Evolutionary conservation across 2,113 vertebrate genomes (phyloP).

Genomic region (Saccopteryx bilineata): DNA sequence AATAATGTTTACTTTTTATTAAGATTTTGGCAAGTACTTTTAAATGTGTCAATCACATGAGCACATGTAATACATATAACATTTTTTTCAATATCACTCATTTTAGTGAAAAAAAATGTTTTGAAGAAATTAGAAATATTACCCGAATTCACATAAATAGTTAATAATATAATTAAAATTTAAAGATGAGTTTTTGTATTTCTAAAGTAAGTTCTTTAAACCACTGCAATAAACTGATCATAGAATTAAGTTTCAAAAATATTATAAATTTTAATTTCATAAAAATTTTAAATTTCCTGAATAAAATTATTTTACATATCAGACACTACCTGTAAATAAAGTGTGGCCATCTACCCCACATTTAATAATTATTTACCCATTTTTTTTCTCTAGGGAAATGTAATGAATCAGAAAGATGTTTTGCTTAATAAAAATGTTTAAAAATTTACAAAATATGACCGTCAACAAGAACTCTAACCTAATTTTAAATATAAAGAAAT

Average conservation of each 20-base stretch:
- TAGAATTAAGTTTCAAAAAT: background rate
- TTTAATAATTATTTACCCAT: background rate
- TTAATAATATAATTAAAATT: background rate
- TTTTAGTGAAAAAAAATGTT: background rate
- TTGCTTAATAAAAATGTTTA: background rate
- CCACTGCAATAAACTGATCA: background rate
- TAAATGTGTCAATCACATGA: background rate
- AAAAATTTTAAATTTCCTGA: background rate
- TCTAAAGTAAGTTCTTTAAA: background rate
- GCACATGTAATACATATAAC: background rate
- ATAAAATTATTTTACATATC: background rate
- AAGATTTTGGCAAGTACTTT: background rate
- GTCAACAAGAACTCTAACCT: background rate
- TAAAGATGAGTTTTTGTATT: background rate
- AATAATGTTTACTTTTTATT: background rate
- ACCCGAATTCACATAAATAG: background rate
- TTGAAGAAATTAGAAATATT: background rate
- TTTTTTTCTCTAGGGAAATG: background rate
- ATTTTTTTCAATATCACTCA: background rate
- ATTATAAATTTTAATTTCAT: background rate
- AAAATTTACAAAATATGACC: background rate
- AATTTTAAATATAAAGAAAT: conserved; percentile 1
- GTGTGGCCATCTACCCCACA: fast-evolving
- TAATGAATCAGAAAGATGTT: background rate
- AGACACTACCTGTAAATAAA: background rate